Base-by-base conservation (phyloP, 2,113 vertebrate genomes). In the Gopherus flavomarginatus region DNA sequence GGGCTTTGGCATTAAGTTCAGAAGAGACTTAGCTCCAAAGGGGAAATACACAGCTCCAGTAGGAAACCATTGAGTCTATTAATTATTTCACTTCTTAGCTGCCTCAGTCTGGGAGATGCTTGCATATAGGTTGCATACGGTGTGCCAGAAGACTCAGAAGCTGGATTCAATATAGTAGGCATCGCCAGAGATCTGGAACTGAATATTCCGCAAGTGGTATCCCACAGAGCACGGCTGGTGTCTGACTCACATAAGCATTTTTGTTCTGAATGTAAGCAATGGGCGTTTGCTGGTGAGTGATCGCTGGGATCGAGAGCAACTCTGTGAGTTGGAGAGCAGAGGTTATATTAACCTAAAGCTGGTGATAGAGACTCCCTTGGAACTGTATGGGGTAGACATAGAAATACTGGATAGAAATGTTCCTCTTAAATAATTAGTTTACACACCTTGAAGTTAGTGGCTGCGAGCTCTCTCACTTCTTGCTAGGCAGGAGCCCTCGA, bases 271-370 rank as follows among this genome's bases (percentile, higher is more conserved):
- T 92, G 93, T 98, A 98, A 98, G 57, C 92, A 98, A 97, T 82
- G 98, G 98, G 22, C 98, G 98, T 96, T 89, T 98, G 53, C 96
- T 98, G 10, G 98, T 98, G 77, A 98, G 98, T 78, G 98, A 98
- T 42, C 97, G 98, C 85, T 98, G 98, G 86, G 98, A 98, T 97
- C 96, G 98, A 82, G 98, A 98, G 52, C 29, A 42, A 17, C 27
- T 52, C n/a, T 78, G 65, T n/a, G 56, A 49, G 38, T 49, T 11
- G 21, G 49, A 38, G 44, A 44, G 42, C 27, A 22, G 35, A 13
- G 16, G 38, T 19, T 35, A 2, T 38, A 42, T 92, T 13, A 88
- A 85, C 77, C 24, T 85, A n/a, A 79, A 92, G 26, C 80, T 38
- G 5, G 79, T 42, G 21, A 79, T 94, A 2, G 72, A 88, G 65